Evolutionary conservation across 2,888 invertebrate species (phyloP).

Genomic region (Brassicogethes aeneus): DNA sequence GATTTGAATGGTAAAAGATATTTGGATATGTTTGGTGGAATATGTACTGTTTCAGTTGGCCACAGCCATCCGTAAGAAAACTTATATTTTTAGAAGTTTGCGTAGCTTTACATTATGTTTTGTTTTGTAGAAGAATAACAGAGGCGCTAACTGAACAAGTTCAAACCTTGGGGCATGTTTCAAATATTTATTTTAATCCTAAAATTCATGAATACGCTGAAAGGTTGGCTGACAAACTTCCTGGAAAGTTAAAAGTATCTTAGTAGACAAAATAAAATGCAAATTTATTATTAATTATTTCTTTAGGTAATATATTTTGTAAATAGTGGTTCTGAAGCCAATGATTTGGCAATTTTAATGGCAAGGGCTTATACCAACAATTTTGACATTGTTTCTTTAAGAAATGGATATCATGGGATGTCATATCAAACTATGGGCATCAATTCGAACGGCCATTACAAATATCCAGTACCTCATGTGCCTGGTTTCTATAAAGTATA

Average conservation of each 20-base stretch:
- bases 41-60: slow-evolving; percentile 94
- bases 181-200: slow-evolving; percentile 85
- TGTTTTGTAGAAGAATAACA: slow-evolving; percentile 65
- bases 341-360: slow-evolving; percentile 85
- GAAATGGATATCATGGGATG: slow-evolving; percentile 89
- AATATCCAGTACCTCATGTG: slow-evolving; percentile 60
- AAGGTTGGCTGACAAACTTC: slow-evolving; percentile 70
- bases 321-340: slow-evolving; percentile 96
- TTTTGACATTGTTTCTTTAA: slow-evolving; percentile 76
- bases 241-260: slow-evolving; percentile 71
- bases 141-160: slow-evolving; percentile 72
- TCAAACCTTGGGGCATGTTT: slow-evolving; percentile 81
- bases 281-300: slow-evolving; percentile 4
- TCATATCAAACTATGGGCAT: slow-evolving; percentile 75
- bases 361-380: slow-evolving; percentile 79
- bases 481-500: slow-evolving; percentile 70
- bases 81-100: not conserved
- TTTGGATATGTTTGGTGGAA: slow-evolving; percentile 92
- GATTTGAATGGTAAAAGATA: slow-evolving; percentile 81
- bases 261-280: not conserved
- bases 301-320: slow-evolving; percentile 80
- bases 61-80: slow-evolving; percentile 92
- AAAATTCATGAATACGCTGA: slow-evolving; percentile 86
- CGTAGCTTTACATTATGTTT: not conserved
- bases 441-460: slow-evolving; percentile 68